Evolutionary conservation across 2,113 vertebrate genomes (phyloP).

Genomic region (Bothrops jararaca): DNA sequence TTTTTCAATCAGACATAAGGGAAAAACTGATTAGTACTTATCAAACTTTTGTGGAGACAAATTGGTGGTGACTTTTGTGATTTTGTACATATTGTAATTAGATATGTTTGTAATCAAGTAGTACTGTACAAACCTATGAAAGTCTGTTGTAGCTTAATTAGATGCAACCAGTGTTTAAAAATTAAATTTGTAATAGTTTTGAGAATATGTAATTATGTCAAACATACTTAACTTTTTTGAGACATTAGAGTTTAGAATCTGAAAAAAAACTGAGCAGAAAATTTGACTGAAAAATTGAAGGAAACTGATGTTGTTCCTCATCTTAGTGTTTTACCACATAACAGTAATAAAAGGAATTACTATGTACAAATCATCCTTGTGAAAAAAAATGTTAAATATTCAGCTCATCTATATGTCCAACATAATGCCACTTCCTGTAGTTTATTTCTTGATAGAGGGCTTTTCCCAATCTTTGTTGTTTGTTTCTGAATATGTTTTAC

Average conservation of each 20-base stretch:
- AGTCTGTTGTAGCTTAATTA: neutral
- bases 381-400: neutral
- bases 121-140: neutral
- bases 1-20: neutral
- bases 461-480: neutral
- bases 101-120: neutral
- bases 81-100: neutral
- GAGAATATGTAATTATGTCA: neutral
- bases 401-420: accelerated
- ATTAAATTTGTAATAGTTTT: neutral
- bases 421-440: neutral
- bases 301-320: too few species aligned
- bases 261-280: neutral
- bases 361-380: neutral
- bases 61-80: neutral
- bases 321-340: neutral
- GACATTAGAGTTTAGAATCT: neutral
- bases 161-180: neutral
- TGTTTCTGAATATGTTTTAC: neutral
- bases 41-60: neutral
- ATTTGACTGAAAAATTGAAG: neutral
- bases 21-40: neutral
- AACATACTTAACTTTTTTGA: neutral
- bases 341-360: neutral
- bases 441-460: neutral